These are phyloP conservation scores for Temnothorax nylanderi DNA, from an alignment of 1,140 invertebrate genomes.

Conservation along the genomic window DNA sequence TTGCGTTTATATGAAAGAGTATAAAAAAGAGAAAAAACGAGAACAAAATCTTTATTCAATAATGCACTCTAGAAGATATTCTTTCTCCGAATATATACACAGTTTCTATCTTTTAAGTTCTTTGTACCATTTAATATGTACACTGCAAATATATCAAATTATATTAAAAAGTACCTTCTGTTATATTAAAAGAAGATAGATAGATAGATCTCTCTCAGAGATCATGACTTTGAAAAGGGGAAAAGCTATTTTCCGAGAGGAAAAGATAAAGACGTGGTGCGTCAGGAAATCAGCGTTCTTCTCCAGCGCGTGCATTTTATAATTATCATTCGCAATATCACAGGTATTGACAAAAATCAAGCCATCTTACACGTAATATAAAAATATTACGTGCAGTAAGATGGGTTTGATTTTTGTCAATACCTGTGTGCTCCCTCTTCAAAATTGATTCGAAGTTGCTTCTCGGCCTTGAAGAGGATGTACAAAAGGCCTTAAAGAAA, in stretches of 20 bases:
- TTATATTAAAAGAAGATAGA: background rate
- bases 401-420: background rate
- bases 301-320: background rate
- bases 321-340: background rate
- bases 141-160: background rate
- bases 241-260: background rate
- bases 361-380: too few relatives aligned
- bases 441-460: slow-evolving; percentile 22
- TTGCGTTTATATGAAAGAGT: background rate
- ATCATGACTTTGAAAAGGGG: background rate
- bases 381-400: background rate
- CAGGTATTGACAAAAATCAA: too few relatives aligned
- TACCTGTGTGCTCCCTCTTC: background rate
- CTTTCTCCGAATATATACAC: background rate
- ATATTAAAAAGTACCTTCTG: background rate
- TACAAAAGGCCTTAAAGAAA: slow-evolving; percentile 69
- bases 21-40: background rate
- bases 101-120: background rate
- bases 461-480: slow-evolving; percentile 8
- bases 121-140: background rate
- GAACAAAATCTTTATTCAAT: background rate
- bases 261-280: background rate
- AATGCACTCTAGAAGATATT: background rate
- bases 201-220: background rate
- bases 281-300: background rate